These are phyloP conservation scores for Delphinus delphis DNA, from an alignment of 2,113 vertebrate species.

Conservation along the genomic window DNA sequence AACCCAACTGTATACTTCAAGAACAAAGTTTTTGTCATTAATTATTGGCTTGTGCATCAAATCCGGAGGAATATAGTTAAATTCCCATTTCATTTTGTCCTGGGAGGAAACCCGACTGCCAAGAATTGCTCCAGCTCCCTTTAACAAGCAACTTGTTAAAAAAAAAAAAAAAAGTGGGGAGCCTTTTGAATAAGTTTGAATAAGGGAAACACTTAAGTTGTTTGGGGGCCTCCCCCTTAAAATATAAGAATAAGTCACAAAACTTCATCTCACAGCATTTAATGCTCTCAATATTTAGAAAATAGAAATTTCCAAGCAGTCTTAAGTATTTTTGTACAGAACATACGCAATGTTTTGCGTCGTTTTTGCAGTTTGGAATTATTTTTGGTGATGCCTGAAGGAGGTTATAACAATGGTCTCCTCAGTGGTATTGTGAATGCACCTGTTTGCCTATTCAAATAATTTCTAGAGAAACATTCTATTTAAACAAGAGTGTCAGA, in stretches of 20 bases:
- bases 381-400: not conserved
- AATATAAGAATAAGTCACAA: not conserved
- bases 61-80: constrained; percentile 56
- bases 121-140: constrained; percentile 47
- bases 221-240: not conserved
- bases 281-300: not conserved
- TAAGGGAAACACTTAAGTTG: not conserved
- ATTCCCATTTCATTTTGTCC: constrained; percentile 43
- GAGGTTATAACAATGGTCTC: not conserved
- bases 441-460: constrained; percentile 47
- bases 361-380: not conserved
- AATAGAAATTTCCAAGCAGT: not conserved
- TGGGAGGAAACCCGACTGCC: constrained; percentile 24
- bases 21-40: constrained; percentile 63
- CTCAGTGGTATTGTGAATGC: not conserved
- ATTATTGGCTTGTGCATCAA: constrained; percentile 64
- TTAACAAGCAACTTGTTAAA: not conserved
- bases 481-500: constrained; percentile 35
- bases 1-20: constrained; percentile 58
- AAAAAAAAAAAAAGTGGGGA: not conserved
- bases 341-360: not conserved
- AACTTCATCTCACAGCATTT: not conserved
- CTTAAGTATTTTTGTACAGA: not conserved
- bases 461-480: constrained; percentile 42
- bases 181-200: not conserved